phyloP scores from a whole-genome alignment of 2,888 invertebrate species.

The Drosophila cognata region DNA sequence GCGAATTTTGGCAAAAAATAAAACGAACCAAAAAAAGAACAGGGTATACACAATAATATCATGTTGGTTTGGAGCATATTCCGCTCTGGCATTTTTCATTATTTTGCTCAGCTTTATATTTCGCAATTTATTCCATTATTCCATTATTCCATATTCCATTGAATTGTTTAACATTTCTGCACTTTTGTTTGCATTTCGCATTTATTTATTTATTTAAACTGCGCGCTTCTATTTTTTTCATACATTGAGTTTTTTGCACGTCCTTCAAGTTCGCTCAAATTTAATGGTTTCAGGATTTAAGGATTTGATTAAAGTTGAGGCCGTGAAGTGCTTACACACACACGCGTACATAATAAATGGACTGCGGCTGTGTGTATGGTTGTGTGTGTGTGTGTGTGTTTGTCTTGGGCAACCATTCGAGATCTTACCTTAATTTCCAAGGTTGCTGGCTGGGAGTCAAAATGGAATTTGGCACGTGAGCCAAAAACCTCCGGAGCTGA shows the following conservation, averaged over 20 bases:
- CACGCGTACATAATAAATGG: background rate
- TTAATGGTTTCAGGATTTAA: constrained; percentile 27
- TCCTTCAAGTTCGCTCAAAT: constrained; percentile 16
- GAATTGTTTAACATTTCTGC: constrained; percentile 6
- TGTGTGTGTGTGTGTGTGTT: background rate
- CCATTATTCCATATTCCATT: constrained; percentile 15
- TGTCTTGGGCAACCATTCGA: constrained; percentile 10
- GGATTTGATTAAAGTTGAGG: constrained; percentile 30
- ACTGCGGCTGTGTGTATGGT: too few relatives aligned
- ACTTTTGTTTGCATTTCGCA: background rate
- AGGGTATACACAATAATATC: background rate
- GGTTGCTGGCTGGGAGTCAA: constrained; percentile 91
- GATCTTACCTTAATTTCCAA: constrained; percentile 88
- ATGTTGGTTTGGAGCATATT: background rate
- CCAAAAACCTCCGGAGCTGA: constrained; percentile 94
- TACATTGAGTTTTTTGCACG: background rate
- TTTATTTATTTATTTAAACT: constrained; percentile 9
- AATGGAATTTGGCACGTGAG: constrained; percentile 93
- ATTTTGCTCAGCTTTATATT: constrained; percentile 1
- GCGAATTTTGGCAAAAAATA: background rate
- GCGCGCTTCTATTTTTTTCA: background rate
- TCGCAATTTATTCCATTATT: background rate
- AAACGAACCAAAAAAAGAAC: background rate
- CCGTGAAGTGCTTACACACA: constrained; percentile 1
- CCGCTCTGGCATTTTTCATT: background rate